Evolutionary conservation across 2,797 vertebrate species (phyloP).

Genomic region (Pseudochirops cupreus): DNA sequence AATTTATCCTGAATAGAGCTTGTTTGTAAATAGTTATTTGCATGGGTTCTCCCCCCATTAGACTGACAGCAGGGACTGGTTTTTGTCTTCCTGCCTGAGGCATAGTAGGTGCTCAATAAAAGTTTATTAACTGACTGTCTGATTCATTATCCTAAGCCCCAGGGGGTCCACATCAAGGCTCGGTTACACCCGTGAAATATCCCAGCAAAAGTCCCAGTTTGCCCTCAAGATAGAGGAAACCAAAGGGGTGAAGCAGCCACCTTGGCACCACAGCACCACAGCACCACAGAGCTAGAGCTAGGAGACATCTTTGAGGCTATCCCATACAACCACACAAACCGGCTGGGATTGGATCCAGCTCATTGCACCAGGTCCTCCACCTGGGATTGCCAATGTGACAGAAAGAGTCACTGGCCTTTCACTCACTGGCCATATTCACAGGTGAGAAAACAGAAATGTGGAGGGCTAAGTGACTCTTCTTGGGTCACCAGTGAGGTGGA

Average conservation of each 20-base stretch:
- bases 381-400: no score
- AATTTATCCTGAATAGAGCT: not conserved
- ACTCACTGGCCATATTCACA: no score
- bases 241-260: not conserved
- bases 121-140: not conserved
- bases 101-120: not conserved
- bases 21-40: not conserved
- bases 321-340: no score
- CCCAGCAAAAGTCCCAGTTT: constrained; percentile 28
- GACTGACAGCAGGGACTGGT: not conserved
- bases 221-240: constrained; percentile 12
- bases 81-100: not conserved
- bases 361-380: no score
- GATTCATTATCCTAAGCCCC: not conserved
- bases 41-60: not conserved
- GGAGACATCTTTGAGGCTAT: no score
- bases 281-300: no score
- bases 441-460: no score
- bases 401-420: no score
- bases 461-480: no score
- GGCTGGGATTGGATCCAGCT: no score
- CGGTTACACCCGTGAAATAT: constrained; percentile 3
- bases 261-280: not conserved
- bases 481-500: not conserved
- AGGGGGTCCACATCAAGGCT: not conserved